Evolutionary conservation across 2,797 vertebrate species (phyloP), one percentile per base, ranked within the genome.

Genomic region (Acanthis flammea): DNA sequence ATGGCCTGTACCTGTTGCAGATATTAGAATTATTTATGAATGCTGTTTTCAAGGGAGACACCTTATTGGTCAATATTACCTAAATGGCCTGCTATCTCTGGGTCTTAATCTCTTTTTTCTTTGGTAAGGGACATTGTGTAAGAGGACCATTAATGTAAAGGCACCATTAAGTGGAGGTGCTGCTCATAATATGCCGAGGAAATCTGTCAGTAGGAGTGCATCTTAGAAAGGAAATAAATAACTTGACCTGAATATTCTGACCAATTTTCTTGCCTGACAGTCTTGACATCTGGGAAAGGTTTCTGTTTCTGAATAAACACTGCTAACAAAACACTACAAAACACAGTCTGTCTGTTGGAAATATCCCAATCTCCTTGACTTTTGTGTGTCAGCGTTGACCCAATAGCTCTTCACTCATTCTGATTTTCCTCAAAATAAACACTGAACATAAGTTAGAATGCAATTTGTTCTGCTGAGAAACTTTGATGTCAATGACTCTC

Each of bases 361-460:
- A 63, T 12, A 71, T 74, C 92, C 39, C 54, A 50, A 1, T 57
- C 14, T 74, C 35, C n/a, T 77, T 71, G 68, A 57, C 57, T 86
- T 91, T 85, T 77, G 6, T 60, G 54, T 61, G 8, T 19, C 25
- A 77, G 28, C 6, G 4, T 7, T 90, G 25, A 80, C 54, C 66
- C 28, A 68, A 33, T 58, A 90, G 65, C 16, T 78, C 47, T 61
- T 88, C 39, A 28, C 16, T 83, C 1, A 0, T 80, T 91, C 68
- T 67, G 33, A 60, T 62, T 88, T 82, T 90, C 65, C 60, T 72
- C 53, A 82, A 91, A 89, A 85, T 79, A 89, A 93, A 76, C 41
- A 84, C 61, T 4, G 78, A 77, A 75, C 31, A 24, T 75, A 92
- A 83, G 47, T 65, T 83, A 72, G 30, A n/a, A 51, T 84, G 15